These are phyloP conservation scores for Chloroclystis v-ata DNA, from an alignment of 2,888 invertebrate genomes.

Conservation along the genomic window DNA sequence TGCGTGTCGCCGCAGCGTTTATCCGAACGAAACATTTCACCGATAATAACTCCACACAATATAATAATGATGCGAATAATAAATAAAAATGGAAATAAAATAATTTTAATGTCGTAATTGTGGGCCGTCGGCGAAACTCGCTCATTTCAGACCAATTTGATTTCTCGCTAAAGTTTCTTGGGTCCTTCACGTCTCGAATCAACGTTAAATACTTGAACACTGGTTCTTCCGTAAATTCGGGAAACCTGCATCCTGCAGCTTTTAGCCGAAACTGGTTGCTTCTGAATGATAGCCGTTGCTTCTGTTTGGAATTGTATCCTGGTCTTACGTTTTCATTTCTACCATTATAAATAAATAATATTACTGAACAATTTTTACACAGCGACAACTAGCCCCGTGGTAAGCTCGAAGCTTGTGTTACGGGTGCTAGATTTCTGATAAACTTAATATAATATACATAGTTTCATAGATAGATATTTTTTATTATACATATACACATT, in stretches of 20 bases:
- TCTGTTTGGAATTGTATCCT: too few species aligned
- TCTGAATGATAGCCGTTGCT: not conserved
- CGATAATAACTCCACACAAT: constrained; percentile 79
- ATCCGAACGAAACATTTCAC: constrained; percentile 78
- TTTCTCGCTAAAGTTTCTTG: constrained; percentile 52
- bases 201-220: constrained; percentile 49
- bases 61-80: constrained; percentile 79
- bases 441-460: too few species aligned
- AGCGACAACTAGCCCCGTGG: too few species aligned
- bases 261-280: not conserved
- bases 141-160: constrained; percentile 60
- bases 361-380: too few species aligned
- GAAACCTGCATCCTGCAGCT: not conserved
- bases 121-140: constrained; percentile 57
- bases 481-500: too few species aligned
- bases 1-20: constrained; percentile 72
- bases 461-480: too few species aligned
- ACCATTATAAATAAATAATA: too few species aligned
- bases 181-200: constrained; percentile 55
- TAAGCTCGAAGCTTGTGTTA: too few species aligned
- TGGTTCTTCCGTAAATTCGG: constrained; percentile 41
- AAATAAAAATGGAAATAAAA: constrained; percentile 78
- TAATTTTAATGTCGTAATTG: constrained; percentile 78
- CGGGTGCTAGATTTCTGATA: too few species aligned
- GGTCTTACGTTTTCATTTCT: too few species aligned